A percentile compares a stretch with the other conserved stretches of the same genome.
These are phyloP conservation scores for Drosophila watanabei DNA, from an alignment of 1,140 invertebrate species.

Conservation along the genomic window DNA sequence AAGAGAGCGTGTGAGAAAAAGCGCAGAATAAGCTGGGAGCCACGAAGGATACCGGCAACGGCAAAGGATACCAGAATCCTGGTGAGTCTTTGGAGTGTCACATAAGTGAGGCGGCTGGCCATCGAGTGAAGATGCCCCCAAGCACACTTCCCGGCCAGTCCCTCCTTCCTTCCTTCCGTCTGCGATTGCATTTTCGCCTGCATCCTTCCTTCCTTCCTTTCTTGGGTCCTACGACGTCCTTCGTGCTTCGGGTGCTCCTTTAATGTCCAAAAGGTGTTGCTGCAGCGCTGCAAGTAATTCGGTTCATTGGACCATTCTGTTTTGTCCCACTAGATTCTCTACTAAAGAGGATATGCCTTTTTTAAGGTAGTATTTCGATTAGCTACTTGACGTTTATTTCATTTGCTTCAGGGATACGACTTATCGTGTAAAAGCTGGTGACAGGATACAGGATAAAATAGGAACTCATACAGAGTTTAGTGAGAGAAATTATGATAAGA, in stretches of 20 bases:
- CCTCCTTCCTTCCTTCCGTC: constrained; percentile 4
- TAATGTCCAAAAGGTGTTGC: constrained; percentile 55
- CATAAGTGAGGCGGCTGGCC: constrained; percentile 47
- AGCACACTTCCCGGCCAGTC: constrained; percentile 20
- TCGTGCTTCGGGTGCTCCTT: constrained; percentile 16
- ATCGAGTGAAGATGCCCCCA: constrained; percentile 45
- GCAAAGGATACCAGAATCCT: constrained; percentile 17
- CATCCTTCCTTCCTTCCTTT: constrained; percentile 6
- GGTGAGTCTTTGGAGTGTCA: constrained; percentile 17
- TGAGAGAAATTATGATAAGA: background rate
- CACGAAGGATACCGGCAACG: background rate
- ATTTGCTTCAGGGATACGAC: background rate
- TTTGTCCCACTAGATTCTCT: constrained; percentile 12
- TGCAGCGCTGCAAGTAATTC: constrained; percentile 56
- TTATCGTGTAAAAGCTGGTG: background rate
- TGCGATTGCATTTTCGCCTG: constrained; percentile 22
- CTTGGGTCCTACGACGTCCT: background rate
- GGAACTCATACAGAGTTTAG: background rate
- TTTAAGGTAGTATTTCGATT: constrained; percentile 1
- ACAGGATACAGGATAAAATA: background rate
- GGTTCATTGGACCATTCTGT: constrained; percentile 28
- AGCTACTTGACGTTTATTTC: constrained; percentile 10
- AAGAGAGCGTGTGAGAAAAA: constrained; percentile 7
- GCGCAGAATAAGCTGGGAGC: constrained; percentile 9
- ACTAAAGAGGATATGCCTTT: constrained; percentile 10